phyloP scores from a whole-genome alignment of 2,888 invertebrate species.

The Acleris literana region DNA sequence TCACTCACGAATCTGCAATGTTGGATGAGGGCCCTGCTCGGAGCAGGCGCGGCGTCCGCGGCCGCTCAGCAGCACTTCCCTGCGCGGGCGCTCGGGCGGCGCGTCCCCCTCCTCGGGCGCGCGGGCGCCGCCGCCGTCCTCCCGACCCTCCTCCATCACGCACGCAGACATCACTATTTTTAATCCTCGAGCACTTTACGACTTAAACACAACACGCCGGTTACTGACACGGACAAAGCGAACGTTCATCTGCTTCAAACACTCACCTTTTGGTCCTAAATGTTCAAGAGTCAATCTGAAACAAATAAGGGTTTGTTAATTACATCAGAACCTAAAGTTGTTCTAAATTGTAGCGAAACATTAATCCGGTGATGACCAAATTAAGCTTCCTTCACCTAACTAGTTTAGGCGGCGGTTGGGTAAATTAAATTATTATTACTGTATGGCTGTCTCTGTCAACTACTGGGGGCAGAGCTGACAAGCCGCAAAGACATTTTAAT shows the following conservation, averaged over 20 bases:
- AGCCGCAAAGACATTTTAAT: not conserved
- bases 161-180: conserved; percentile 73
- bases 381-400: conserved; percentile 15
- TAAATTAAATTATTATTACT: conserved; percentile 22
- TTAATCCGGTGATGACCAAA: conserved; percentile 13
- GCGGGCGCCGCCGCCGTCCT: conserved; percentile 64
- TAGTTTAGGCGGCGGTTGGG: conserved; percentile 11
- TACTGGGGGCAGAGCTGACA: conserved; percentile 1
- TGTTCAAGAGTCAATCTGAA: conserved; percentile 25
- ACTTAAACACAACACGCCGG: conserved; percentile 20
- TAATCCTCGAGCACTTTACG: conserved; percentile 37
- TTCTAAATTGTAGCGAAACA: conserved; percentile 13
- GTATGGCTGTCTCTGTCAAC: conserved; percentile 11
- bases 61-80: conserved; percentile 82
- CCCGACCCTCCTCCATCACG: conserved; percentile 73
- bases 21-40: conserved; percentile 88
- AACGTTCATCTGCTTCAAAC: conserved; percentile 12
- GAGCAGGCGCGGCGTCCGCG: conserved; percentile 86
- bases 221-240: conserved; percentile 28
- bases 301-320: conserved; percentile 8
- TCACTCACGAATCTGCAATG: conserved; percentile 73
- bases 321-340: not conserved
- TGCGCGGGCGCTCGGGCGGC: conserved; percentile 71
- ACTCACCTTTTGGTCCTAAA: conserved; percentile 30
- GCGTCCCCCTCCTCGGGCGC: conserved; percentile 54